These are phyloP conservation scores for Sicus ferrugineus DNA, from an alignment of 2,888 invertebrate genomes.

Conservation along the genomic window DNA sequence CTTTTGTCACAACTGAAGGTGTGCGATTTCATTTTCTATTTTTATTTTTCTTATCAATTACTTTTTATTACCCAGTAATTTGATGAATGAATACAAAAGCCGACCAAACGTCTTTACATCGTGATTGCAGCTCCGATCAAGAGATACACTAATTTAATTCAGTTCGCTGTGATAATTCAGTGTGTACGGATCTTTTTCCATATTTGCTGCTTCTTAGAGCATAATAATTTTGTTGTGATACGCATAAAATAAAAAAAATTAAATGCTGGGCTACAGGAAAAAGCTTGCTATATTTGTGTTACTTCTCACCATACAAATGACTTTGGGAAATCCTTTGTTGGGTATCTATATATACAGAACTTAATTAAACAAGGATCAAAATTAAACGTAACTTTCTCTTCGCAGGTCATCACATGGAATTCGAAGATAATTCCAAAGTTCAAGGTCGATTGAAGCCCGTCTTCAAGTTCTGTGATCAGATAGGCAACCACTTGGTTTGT, in stretches of 20 bases:
- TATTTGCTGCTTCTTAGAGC: background rate
- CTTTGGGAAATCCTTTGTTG: constrained; percentile 8
- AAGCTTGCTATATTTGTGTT: background rate
- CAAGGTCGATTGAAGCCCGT: constrained; percentile 45
- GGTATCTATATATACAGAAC: background rate
- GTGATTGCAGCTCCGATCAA: too few species aligned
- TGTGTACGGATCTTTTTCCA: constrained; percentile 9
- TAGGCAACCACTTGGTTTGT: constrained; percentile 51
- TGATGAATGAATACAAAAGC: background rate
- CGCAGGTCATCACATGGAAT: constrained; percentile 45
- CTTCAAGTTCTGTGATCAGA: constrained; percentile 48
- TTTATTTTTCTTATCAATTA: background rate
- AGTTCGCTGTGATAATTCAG: constrained; percentile 12
- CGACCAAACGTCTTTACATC: background rate
- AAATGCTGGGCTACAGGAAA: constrained; percentile 10
- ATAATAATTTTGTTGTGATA: background rate
- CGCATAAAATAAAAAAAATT: background rate
- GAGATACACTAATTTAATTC: constrained; percentile 12
- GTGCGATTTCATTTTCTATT: too few species aligned
- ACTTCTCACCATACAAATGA: background rate
- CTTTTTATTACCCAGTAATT: background rate
- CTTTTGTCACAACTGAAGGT: too few species aligned
- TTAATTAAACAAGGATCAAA: background rate
- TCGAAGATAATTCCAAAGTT: constrained; percentile 46
- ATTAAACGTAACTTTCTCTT: background rate